Evolutionary conservation across 1,140 invertebrate species (phyloP), one percentile per base, ranked within the genome.

Genomic region (Anastrepha ludens): DNA sequence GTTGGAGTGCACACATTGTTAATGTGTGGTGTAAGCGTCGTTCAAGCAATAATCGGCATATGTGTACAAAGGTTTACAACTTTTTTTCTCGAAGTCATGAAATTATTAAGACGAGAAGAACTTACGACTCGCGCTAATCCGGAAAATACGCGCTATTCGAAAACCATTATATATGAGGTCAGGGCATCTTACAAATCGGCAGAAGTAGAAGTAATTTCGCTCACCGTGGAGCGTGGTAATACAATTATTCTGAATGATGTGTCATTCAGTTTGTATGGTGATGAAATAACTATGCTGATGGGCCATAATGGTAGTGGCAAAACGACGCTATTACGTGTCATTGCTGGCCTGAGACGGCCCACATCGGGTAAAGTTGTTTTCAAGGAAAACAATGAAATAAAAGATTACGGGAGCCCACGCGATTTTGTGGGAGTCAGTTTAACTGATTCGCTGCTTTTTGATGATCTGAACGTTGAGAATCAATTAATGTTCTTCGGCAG

Each of bases 231-330:
- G 17, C 9, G n/a, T 11, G 87, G 81, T 8, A 20, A 86, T 85
- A 11, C 47, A 87, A 47, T 65, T 74, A 95, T 94, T 5, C 94
- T 97, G 2, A 95, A 96, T 85, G 94, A 96, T 64, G 95, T 98
- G 5, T 96, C 94, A 62, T 89, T 89, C 88, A 91, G 89, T 81
- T 89, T 93, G 2, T 91, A 90, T 70, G 91, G 92, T 85, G 96
- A 97, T 89, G 95, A 96, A 91, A 95, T 96, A 87, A 96, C 96
- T 4, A 95, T 95, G 2, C 92, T 98, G 39, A 94, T 98, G 60
- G 98, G 97, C 15, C 97, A 96, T 89, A 97, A 97, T 92, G 97
- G 97, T 47, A 96, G 97, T 88, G 97, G 97, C 11, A 97, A 97
- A 93, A 97, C 96, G 47, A 97, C 96, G 81, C 94, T 96, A 90